Evolutionary conservation across 1,140 invertebrate species (phyloP), one percentile per base, ranked within the genome.

Genomic region (Bombus confusus): DNA sequence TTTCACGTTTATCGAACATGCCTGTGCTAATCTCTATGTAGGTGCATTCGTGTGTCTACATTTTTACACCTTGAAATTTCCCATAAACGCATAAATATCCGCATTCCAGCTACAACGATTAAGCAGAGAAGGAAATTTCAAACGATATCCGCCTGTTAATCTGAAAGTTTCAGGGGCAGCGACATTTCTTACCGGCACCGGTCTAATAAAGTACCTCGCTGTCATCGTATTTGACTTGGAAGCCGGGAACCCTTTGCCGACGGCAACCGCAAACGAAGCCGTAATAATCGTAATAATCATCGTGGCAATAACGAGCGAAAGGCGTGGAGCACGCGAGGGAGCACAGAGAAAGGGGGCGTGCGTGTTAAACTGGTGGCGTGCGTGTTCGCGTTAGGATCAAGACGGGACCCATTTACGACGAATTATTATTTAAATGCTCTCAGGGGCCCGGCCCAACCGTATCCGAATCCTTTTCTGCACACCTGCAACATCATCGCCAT

Each of bases 231-330:
- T 10, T 0, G 71, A n/a, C n/a, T n/a, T 28, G 9, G 69, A 28
- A 28, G 2, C 37, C 15, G 4, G 47, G 47, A 52, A 52, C 47
- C 47, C 25, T 41, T 13, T 8, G 4, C 37, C 28, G 28, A 59
- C 25, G 52, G 25, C 12, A n/a, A 78, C 37, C 75, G 37, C 57
- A 31, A 77, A 41, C 57, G 8, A 34, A 77, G 59, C 9, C 47
- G 74, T 78, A 64, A 43, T 78, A 78, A 78, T 78, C 75, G 57
- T 64, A 78, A 78, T 78, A 64, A 78, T 78, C 75, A 25, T 31
- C 52, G 75, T 39, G 75, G 52, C 37, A 78, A 78, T 31, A 78
- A 78, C 57, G 75, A 64, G 75, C 28, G 8, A 78, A 78, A 78
- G 75, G 75, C 57, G 75, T 78, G 75, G n/a, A n/a, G 75, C 57